A percentile compares a stretch with the other conserved stretches of the same genome.
Evolutionary conservation across 2,113 vertebrate genomes (phyloP).

Genomic region (Oenanthe oenanthe): DNA sequence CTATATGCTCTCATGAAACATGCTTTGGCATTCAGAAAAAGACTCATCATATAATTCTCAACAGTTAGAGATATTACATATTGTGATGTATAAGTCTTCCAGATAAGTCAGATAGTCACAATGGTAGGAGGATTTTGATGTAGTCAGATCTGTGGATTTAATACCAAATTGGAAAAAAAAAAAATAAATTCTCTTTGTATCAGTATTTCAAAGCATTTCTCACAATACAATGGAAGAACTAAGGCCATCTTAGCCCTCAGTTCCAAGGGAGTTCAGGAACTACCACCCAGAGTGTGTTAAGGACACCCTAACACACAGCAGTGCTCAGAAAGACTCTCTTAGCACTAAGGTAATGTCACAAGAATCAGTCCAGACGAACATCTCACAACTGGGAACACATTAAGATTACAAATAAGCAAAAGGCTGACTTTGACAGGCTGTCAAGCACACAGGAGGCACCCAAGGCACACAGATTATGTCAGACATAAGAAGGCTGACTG

Average conservation of each 20-base stretch:
- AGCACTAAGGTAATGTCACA: accelerated
- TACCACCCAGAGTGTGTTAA: accelerated
- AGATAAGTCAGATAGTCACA: neutral
- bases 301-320: neutral
- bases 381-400: neutral
- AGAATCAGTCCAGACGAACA: neutral
- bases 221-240: neutral
- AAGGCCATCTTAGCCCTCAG: neutral
- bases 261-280: neutral
- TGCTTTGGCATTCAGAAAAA: neutral
- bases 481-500: neutral
- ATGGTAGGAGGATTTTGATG: neutral
- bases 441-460: neutral
- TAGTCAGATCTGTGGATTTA: neutral
- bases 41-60: neutral
- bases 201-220: neutral
- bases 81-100: neutral
- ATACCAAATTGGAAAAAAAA: neutral
- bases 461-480: accelerated
- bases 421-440: neutral
- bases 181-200: neutral
- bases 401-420: neutral
- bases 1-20: neutral
- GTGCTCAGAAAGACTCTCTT: neutral
- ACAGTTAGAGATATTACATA: neutral